Evolutionary conservation across 2,113 vertebrate species (phyloP).

Genomic region (Arvicanthis niloticus): DNA sequence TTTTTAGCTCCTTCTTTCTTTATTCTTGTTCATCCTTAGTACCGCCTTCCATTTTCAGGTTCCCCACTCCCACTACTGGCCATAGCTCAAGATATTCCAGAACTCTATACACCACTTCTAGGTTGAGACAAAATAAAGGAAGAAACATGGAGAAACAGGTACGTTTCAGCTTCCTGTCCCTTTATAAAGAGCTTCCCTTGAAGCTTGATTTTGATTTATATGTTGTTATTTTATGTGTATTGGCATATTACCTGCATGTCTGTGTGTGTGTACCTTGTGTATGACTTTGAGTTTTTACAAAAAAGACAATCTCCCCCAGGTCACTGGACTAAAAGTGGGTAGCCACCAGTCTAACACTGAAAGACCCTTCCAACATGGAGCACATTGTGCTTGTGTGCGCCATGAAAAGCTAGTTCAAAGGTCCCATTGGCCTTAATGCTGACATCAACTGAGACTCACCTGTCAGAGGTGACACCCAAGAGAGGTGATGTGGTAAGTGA

Average conservation of each 20-base stretch:
- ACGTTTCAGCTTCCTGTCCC: background rate
- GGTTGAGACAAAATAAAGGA: background rate
- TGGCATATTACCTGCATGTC: background rate
- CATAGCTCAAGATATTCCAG: background rate
- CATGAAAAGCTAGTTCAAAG: background rate
- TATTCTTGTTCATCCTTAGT: background rate
- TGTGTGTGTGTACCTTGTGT: background rate
- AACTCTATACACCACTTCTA: background rate
- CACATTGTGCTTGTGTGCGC: background rate
- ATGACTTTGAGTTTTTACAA: background rate
- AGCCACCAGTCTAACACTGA: background rate
- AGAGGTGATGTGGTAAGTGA: background rate
- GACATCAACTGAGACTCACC: background rate
- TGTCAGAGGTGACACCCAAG: background rate
- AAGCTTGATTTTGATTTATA: background rate
- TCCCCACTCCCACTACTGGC: background rate
- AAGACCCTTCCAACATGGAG: background rate
- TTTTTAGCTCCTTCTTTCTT: background rate
- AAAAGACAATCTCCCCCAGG: background rate
- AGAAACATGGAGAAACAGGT: background rate
- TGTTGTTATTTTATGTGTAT: background rate
- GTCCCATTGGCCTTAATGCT: background rate
- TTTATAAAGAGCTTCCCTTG: constrained; percentile 10
- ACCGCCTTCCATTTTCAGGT: background rate
- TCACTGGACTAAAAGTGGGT: background rate